Conservation (phyloP, 2,888 invertebrate species). For the Leucoma salicis region DNA sequence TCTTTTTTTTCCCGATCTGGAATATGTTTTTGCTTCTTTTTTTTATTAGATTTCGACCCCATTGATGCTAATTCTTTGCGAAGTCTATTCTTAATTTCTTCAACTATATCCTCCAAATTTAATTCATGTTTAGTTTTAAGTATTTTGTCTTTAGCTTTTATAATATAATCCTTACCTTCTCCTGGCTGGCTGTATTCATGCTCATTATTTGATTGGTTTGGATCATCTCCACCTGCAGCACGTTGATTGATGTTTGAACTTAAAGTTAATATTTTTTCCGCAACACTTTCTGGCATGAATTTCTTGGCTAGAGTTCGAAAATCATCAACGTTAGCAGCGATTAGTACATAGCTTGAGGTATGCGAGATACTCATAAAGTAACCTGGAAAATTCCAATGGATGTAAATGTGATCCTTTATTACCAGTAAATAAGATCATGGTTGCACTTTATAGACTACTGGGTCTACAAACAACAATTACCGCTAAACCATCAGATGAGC, state of each 20-base stretch:
- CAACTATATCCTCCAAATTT: conserved; percentile 42
- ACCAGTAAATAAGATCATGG: background rate
- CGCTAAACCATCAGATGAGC: no score
- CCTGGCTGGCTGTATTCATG: background rate
- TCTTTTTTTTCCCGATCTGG: background rate
- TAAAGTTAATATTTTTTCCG: conserved; percentile 37
- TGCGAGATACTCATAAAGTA: conserved; percentile 1
- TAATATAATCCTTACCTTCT: background rate
- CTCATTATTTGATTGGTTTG: background rate
- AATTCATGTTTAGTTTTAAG: conserved; percentile 8
- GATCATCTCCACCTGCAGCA: background rate
- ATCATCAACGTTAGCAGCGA: conserved; percentile 50
- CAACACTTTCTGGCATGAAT: conserved; percentile 38
- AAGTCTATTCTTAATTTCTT: conserved; percentile 41
- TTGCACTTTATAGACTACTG: no score
- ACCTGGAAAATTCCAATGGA: conserved; percentile 9
- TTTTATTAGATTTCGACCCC: background rate
- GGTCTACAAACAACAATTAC: no score
- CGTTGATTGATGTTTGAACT: background rate
- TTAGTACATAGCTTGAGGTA: conserved; percentile 27
- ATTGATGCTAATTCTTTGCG: conserved; percentile 18
- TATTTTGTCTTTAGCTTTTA: background rate
- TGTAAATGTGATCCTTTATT: background rate
- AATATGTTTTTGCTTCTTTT: background rate
- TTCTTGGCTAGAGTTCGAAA: conserved; percentile 45